phyloP scores from a whole-genome alignment of 1,140 invertebrate species.

The Trichonephila clavata region DNA sequence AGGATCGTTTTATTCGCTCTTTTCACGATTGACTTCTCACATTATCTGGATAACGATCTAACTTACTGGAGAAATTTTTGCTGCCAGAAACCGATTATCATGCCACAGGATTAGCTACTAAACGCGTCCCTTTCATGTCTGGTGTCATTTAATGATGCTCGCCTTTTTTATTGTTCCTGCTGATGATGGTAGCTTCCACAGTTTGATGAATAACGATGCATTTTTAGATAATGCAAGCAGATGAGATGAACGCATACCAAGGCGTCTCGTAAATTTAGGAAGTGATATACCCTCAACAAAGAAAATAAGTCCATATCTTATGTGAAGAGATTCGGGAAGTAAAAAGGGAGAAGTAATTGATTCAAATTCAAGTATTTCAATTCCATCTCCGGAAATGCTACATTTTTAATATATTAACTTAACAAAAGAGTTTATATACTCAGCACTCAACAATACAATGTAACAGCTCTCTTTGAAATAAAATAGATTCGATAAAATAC shows the following conservation, averaged over 20 bases:
- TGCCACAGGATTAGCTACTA: conserved; percentile 56
- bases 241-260: neutral
- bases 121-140: conserved; percentile 36
- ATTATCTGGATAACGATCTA: conserved; percentile 61
- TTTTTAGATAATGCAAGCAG: neutral
- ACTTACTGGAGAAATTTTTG: conserved; percentile 61
- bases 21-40: conserved; percentile 60
- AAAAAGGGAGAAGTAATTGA: too few species aligned
- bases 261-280: neutral
- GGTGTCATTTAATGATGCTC: conserved; percentile 49
- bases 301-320: neutral
- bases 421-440: neutral
- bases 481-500: too few species aligned
- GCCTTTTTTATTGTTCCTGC: neutral
- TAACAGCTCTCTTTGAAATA: too few species aligned
- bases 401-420: too few species aligned
- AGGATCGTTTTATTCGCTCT: conserved; percentile 55
- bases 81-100: conserved; percentile 55
- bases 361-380: neutral
- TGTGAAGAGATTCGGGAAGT: too few species aligned
- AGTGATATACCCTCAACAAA: neutral
- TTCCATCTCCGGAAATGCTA: neutral
- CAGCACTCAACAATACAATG: neutral
- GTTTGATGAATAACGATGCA: neutral
- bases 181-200: conserved; percentile 19